Conservation (phyloP, 2,113 vertebrate genomes). For the Strix aluco region DNA sequence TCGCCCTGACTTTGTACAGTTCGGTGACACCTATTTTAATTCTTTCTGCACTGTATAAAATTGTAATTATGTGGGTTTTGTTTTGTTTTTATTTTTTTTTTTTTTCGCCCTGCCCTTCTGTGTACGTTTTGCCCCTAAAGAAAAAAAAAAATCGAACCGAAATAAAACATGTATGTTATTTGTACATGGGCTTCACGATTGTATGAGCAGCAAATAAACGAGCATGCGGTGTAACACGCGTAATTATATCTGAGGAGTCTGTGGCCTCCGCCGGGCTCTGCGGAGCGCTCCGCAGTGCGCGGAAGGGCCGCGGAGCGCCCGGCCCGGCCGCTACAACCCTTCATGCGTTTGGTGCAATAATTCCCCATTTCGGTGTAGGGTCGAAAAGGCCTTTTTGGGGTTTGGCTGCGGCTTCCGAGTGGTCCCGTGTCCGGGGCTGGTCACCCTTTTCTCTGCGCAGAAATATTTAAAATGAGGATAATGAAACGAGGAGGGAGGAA, state of each 20-base stretch:
- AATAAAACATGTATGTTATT: slow-evolving; percentile 88
- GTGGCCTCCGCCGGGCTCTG: background rate
- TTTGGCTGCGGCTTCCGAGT: background rate
- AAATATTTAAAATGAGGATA: background rate
- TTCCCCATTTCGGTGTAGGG: background rate
- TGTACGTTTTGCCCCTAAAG: slow-evolving; percentile 73
- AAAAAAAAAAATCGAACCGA: slow-evolving; percentile 69
- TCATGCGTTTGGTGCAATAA: background rate
- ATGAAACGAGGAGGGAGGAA: background rate
- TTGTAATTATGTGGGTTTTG: slow-evolving; percentile 71
- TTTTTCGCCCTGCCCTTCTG: slow-evolving; percentile 66
- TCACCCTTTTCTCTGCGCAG: background rate
- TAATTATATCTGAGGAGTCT: slow-evolving; percentile 20
- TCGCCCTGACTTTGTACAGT: slow-evolving; percentile 60
- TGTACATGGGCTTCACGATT: slow-evolving; percentile 72
- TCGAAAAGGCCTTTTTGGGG: background rate
- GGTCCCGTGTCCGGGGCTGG: background rate
- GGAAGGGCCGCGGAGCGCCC: background rate
- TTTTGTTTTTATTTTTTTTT: slow-evolving; percentile 3
- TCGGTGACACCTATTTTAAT: slow-evolving; percentile 79
- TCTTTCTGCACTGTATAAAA: slow-evolving; percentile 93
- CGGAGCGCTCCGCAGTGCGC: background rate
- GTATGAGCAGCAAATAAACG: slow-evolving; percentile 72
- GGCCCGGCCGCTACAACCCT: background rate
- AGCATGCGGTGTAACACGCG: slow-evolving; percentile 25